Conservation (phyloP, 2,113 vertebrate species). For the Archilochus colubris region DNA sequence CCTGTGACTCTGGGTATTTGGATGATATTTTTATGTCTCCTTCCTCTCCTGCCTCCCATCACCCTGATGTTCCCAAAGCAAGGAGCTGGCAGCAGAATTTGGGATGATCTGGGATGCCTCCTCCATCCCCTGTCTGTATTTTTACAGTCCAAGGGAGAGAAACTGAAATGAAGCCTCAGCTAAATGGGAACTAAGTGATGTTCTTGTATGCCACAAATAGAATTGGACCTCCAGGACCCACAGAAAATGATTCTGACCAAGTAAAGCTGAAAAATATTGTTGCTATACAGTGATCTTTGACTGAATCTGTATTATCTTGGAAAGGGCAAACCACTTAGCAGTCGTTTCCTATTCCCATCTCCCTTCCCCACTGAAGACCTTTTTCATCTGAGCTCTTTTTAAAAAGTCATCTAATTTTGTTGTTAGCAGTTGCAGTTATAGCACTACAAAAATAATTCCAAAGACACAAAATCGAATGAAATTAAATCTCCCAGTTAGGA, state of each 20-base stretch:
- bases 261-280: neutral
- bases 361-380: slow-evolving; percentile 38
- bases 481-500: slow-evolving; percentile 38
- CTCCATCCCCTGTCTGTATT: neutral
- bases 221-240: neutral
- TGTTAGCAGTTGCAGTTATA: slow-evolving; percentile 33
- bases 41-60: neutral
- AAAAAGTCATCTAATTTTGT: slow-evolving; percentile 73
- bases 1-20: neutral
- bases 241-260: neutral
- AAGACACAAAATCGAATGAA: slow-evolving; percentile 34
- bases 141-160: neutral
- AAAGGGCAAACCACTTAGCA: slow-evolving; percentile 53
- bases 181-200: neutral
- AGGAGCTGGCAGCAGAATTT: neutral
- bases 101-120: neutral
- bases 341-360: slow-evolving; percentile 66
- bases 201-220: neutral
- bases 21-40: neutral
- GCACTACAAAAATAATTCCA: slow-evolving; percentile 49
- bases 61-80: neutral
- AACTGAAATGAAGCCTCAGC: neutral
- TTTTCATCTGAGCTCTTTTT: slow-evolving; percentile 74
- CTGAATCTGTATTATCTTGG: slow-evolving; percentile 3
- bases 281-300: slow-evolving; percentile 15